These are phyloP conservation scores for Aplysina aerophoba DNA, from an alignment of 37 sponge, comb jelly and placozoan genomes.

Conservation along the genomic window DNA sequence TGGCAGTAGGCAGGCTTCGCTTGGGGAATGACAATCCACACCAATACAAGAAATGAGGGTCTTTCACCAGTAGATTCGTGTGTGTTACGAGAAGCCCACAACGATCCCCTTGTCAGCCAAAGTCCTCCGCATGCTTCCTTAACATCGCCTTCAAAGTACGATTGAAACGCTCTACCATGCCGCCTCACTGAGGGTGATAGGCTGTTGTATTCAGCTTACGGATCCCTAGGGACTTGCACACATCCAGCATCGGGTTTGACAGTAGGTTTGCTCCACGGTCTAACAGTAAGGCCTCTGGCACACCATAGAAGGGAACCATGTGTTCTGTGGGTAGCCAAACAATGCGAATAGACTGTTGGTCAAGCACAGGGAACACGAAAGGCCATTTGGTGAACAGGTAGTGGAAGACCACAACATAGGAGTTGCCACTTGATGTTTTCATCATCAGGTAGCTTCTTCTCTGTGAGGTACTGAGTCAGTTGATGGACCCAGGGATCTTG, in stretches of 20 bases:
- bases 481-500: conserved; percentile 28
- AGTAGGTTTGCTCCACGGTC: conserved; percentile 56
- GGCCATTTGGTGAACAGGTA: conserved; percentile 70
- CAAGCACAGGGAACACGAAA: conserved; percentile 58
- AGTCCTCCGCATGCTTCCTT: conserved; percentile 38
- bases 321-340: conserved; percentile 34
- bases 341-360: conserved; percentile 53
- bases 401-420: conserved; percentile 66
- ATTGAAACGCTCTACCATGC: conserved; percentile 55
- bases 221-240: conserved; percentile 45
- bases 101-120: conserved; percentile 48
- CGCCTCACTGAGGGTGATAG: conserved; percentile 54
- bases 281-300: conserved; percentile 53
- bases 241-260: conserved; percentile 46
- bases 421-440: too few species aligned
- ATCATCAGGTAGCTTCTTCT: conserved; percentile 36
- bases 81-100: conserved; percentile 62
- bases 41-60: conserved; percentile 22
- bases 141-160: conserved; percentile 50
- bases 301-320: conserved; percentile 57
- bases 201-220: conserved; percentile 51
- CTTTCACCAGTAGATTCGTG: conserved; percentile 58
- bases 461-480: conserved; percentile 28
- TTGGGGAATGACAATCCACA: conserved; percentile 47
- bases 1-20: conserved; percentile 50